phyloP scores from a whole-genome alignment of 2,113 vertebrate species.

The Abramis brama region DNA sequence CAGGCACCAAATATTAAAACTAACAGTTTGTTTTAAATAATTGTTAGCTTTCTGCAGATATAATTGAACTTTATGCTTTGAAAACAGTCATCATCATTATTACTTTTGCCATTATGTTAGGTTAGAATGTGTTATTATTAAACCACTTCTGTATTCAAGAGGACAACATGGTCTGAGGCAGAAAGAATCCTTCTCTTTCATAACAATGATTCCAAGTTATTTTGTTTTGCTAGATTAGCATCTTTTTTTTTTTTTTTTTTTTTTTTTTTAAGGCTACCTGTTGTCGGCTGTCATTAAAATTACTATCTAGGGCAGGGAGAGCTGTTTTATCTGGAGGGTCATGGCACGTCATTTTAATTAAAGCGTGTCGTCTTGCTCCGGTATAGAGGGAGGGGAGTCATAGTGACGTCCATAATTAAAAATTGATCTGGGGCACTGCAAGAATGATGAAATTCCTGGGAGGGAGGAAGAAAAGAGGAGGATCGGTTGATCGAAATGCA shows the following conservation, averaged over 20 bases:
- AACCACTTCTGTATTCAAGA: neutral
- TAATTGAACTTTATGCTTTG: neutral
- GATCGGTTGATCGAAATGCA: slow-evolving; percentile 56
- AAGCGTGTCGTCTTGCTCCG: slow-evolving; percentile 17
- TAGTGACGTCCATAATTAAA: slow-evolving; percentile 69
- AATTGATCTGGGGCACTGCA: slow-evolving; percentile 66
- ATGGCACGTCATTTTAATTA: slow-evolving; percentile 47
- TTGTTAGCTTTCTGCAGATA: neutral
- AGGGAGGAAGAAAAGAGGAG: slow-evolving; percentile 60
- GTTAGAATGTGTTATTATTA: neutral
- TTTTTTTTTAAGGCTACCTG: slow-evolving; percentile 19
- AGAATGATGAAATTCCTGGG: slow-evolving; percentile 64
- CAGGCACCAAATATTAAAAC: neutral
- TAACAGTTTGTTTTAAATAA: neutral
- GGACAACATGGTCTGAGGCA: slow-evolving; percentile 9
- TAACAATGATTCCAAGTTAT: slow-evolving; percentile 2
- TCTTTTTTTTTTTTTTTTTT: slow-evolving; percentile 31
- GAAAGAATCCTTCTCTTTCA: neutral
- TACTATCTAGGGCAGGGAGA: neutral
- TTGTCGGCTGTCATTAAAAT: slow-evolving; percentile 47
- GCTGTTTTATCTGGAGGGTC: slow-evolving; percentile 27
- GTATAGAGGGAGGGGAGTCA: slow-evolving; percentile 14
- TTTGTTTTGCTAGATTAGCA: slow-evolving; percentile 39
- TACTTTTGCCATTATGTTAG: neutral
- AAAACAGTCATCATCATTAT: neutral